Evolutionary conservation across 1,140 invertebrate species (phyloP).

Genomic region (Cecropterus lyciades): DNA sequence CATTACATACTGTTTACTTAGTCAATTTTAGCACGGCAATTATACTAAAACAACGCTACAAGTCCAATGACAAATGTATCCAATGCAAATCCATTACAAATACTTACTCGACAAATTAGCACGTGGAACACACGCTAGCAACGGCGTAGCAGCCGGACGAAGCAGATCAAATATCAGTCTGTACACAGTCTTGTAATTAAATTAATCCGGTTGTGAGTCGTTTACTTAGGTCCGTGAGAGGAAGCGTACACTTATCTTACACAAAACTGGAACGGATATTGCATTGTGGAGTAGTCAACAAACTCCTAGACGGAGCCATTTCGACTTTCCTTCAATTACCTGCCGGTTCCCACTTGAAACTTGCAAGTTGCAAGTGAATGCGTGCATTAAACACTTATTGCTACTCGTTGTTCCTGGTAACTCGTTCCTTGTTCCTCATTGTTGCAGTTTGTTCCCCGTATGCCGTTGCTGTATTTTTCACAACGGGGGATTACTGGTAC

Average conservation of each 20-base stretch:
- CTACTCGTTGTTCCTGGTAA: constrained; percentile 2
- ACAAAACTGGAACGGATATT: constrained; percentile 76
- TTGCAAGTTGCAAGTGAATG: constrained; percentile 12
- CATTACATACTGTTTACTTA: no score
- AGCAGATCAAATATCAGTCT: constrained; percentile 27
- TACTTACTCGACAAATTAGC: background rate
- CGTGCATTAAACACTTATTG: constrained; percentile 27
- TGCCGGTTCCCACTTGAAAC: constrained; percentile 41
- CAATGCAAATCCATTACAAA: background rate
- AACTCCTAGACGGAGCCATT: constrained; percentile 50
- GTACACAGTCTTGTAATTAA: constrained; percentile 57
- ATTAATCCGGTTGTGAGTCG: constrained; percentile 62
- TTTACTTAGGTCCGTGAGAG: constrained; percentile 69
- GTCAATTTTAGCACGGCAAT: background rate
- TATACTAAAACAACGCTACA: background rate
- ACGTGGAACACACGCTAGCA: constrained; percentile 4
- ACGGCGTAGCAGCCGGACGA: background rate
- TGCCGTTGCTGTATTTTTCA: constrained; percentile 10
- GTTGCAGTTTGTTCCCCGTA: constrained; percentile 14
- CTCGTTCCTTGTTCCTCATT: constrained; percentile 21
- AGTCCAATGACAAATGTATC: background rate
- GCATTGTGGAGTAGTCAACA: constrained; percentile 66
- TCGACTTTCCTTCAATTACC: constrained; percentile 60
- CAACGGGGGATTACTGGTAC: constrained; percentile 13
- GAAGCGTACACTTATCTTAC: constrained; percentile 51